Percentiles rank a stretch among this genome's conserved stretches.
These are phyloP conservation scores for Caenorhabditis panamensis DNA, from an alignment of 2,888 invertebrate species.

Conservation along the genomic window DNA sequence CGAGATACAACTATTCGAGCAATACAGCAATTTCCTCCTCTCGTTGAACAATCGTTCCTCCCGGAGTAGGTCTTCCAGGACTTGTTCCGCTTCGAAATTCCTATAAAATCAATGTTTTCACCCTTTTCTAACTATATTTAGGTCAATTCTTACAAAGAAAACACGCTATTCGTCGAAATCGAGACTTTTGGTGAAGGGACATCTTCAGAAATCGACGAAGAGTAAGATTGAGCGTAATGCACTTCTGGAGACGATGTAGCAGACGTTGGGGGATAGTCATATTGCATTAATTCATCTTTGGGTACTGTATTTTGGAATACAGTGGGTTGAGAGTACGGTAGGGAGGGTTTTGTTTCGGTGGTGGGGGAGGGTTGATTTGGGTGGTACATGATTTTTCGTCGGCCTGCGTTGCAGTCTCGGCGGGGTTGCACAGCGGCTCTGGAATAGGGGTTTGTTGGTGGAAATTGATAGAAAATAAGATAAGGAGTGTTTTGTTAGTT, in stretches of 20 bases:
- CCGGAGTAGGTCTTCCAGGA: slow-evolving; percentile 64
- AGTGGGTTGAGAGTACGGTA: neutral
- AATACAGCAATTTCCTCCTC: slow-evolving; percentile 65
- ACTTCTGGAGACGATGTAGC: slow-evolving; percentile 35
- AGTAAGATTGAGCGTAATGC: slow-evolving; percentile 64
- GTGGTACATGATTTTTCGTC: slow-evolving; percentile 68
- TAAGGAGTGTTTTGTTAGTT: neutral
- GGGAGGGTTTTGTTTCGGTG: neutral
- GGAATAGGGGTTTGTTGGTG: neutral
- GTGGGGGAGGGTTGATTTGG: slow-evolving; percentile 4
- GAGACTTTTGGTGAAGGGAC: slow-evolving; percentile 53
- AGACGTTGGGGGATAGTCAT: neutral
- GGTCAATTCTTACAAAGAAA: neutral
- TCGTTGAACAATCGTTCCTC: slow-evolving; percentile 70
- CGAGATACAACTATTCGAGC: slow-evolving; percentile 58
- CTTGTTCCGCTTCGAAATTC: slow-evolving; percentile 56
- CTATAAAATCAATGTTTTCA: slow-evolving; percentile 11
- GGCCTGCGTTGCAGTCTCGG: slow-evolving; percentile 69
- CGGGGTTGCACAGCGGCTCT: slow-evolving; percentile 71
- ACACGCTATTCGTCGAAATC: neutral
- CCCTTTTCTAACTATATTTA: neutral
- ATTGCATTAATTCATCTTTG: neutral
- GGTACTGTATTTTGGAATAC: too few relatives aligned
- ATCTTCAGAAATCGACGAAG: slow-evolving; percentile 63
- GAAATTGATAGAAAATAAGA: neutral